A percentile compares a stretch with the other conserved stretches of the same genome.
phyloP scores from a whole-genome alignment of 2,888 invertebrate genomes.

The Heteropelma amictum region DNA sequence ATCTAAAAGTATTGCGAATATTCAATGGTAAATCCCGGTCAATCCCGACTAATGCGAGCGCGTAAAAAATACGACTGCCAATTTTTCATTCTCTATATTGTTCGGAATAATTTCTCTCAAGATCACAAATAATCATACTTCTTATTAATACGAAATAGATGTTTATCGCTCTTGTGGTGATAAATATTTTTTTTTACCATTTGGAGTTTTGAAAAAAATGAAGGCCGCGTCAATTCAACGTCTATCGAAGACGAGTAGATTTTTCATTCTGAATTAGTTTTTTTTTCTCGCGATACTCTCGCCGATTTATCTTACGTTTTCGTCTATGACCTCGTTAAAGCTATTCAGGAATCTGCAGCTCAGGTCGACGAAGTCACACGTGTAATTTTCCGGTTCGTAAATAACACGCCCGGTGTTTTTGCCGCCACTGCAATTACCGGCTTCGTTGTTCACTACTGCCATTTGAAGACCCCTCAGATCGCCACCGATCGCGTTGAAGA shows the following conservation, averaged over 20 bases:
- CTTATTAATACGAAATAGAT: no score
- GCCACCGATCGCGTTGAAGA: slow-evolving; percentile 89
- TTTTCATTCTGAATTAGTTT: background rate
- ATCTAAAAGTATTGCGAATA: slow-evolving; percentile 17
- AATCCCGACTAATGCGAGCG: no score
- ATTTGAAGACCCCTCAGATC: slow-evolving; percentile 86
- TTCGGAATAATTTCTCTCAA: no score
- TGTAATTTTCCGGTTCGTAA: slow-evolving; percentile 70
- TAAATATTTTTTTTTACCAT: background rate
- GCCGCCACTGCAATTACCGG: slow-evolving; percentile 77
- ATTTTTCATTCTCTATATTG: no score
- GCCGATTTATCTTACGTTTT: slow-evolving; percentile 73
- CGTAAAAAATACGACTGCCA: no score
- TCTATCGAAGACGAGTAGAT: no score
- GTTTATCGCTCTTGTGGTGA: no score
- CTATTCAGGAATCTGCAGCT: slow-evolving; percentile 83
- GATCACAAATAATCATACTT: no score
- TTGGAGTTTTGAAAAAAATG: background rate
- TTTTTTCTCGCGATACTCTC: background rate
- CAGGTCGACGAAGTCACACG: slow-evolving; percentile 80
- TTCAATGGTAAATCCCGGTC: no score
- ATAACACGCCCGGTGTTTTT: slow-evolving; percentile 75
- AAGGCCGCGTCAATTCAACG: no score
- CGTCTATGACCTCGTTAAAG: slow-evolving; percentile 81
- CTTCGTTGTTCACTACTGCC: slow-evolving; percentile 90